Evolutionary conservation across 53 echinoderm and acorn worm genomes (phyloP), one percentile per base, ranked within the genome.

Genomic region (Stichopus horrens): DNA sequence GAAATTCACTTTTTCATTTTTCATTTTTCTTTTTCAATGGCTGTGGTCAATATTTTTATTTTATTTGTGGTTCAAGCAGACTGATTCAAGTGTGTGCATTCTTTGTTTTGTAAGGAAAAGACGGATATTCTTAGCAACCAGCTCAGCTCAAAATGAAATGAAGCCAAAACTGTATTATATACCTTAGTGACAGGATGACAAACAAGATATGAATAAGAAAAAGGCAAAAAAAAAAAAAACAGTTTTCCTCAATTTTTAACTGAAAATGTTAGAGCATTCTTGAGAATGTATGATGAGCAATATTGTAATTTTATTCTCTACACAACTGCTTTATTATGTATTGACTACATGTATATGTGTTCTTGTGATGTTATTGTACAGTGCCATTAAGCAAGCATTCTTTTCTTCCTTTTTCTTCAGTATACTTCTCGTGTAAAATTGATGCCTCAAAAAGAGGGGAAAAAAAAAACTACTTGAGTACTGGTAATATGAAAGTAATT

Each of bases 241-340:
- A 18, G 68, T 9, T 63, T 63, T 75, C 9, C 75, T 57, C 58
- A 83, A 83, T 57, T 83, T 83, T 83, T 23, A 83, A 83, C 63
- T 58, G 83, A 83, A 85, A 79, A 85, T 66, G 65, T 85, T 58
- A 59, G 11, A 67, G 11, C 85, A 85, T 85, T 85, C 85, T 85
- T 52, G 52, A 37, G 85, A 85, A 85, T 85, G 85, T 85, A 85
- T 66, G 85, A 85, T 85, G 63, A 85, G 85, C 85, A 85, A 85
- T 85, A 85, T 85, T 85, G 85, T 85, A 85, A 63, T 85, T 85
- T 85, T 85, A 85, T 85, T 85, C 85, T 66, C 85, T 85, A 85
- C 85, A 63, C 85, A 85, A 85, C 85, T 85, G 85, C 85, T 85
- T 85, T 85, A 85, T 85, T 67, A 52, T 81, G 82, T 85, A 85